These are phyloP conservation scores for Colius striatus DNA, from an alignment of 2,113 vertebrate species.

Conservation along the genomic window DNA sequence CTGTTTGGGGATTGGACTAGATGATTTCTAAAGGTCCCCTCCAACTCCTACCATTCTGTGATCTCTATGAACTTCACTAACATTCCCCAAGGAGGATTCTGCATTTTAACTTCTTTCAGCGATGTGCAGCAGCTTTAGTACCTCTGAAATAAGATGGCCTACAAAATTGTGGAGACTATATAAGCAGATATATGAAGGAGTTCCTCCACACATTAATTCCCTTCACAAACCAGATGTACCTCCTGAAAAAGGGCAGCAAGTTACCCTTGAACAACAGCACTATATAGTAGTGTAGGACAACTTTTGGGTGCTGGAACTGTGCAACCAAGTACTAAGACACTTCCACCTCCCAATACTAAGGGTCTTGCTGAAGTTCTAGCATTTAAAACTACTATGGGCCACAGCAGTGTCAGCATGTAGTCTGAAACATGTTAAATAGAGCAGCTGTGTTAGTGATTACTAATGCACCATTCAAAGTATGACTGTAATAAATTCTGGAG, in stretches of 20 bases:
- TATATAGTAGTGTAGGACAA: fast-evolving
- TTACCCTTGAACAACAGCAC: fast-evolving
- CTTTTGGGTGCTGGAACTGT: background rate
- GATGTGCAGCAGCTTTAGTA: background rate
- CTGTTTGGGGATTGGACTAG: too few species aligned
- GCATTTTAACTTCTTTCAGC: background rate
- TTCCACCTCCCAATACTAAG: background rate
- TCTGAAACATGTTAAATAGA: background rate
- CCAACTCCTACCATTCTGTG: too few species aligned
- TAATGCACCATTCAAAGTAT: too few species aligned
- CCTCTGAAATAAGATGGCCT: background rate
- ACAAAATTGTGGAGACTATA: fast-evolving
- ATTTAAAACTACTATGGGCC: fast-evolving
- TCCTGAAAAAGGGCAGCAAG: background rate
- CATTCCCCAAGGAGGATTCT: background rate
- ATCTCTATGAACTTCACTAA: background rate
- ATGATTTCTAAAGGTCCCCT: too few species aligned
- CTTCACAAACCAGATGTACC: fast-evolving
- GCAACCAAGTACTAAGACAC: background rate
- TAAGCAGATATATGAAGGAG: background rate
- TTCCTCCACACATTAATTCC: background rate
- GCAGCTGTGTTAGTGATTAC: background rate
- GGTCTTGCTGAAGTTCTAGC: background rate
- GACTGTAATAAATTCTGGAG: background rate
- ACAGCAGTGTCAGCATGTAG: fast-evolving